Percentiles rank a stretch among this genome's conserved stretches.
These are phyloP conservation scores for Anisognathus igniventris DNA, from an alignment of 2,797 vertebrate genomes.

Conservation along the genomic window DNA sequence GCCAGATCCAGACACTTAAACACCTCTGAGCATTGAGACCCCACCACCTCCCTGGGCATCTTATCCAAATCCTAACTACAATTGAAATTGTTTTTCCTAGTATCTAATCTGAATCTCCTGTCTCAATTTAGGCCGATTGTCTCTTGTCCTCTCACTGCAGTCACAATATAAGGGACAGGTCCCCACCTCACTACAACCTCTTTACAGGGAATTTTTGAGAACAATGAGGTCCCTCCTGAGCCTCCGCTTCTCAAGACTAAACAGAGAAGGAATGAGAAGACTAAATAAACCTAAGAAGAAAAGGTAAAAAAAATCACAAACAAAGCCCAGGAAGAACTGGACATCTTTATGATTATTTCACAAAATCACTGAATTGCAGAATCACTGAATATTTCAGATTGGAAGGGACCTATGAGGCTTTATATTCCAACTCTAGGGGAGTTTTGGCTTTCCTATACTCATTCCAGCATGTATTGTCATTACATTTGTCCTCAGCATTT, in stretches of 20 bases:
- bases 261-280: background rate
- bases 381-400: background rate
- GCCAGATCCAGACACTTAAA: background rate
- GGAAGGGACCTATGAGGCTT: background rate
- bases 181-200: background rate
- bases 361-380: background rate
- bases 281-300: background rate
- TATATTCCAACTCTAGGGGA: background rate
- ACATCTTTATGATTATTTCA: background rate
- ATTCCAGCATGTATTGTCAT: background rate
- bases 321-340: background rate
- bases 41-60: background rate
- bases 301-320: background rate
- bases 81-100: background rate
- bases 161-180: background rate
- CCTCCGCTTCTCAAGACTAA: background rate
- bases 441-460: background rate
- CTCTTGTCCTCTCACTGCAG: background rate
- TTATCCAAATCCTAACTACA: background rate
- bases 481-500: background rate
- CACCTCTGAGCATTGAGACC: rapidly evolving
- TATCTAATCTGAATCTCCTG: background rate
- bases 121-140: rapidly evolving
- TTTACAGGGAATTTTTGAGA: background rate
- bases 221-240: rapidly evolving